Evolutionary conservation across 2,888 invertebrate species (phyloP), one percentile per base, ranked within the genome.

Genomic region (Ophion ventricosus): DNA sequence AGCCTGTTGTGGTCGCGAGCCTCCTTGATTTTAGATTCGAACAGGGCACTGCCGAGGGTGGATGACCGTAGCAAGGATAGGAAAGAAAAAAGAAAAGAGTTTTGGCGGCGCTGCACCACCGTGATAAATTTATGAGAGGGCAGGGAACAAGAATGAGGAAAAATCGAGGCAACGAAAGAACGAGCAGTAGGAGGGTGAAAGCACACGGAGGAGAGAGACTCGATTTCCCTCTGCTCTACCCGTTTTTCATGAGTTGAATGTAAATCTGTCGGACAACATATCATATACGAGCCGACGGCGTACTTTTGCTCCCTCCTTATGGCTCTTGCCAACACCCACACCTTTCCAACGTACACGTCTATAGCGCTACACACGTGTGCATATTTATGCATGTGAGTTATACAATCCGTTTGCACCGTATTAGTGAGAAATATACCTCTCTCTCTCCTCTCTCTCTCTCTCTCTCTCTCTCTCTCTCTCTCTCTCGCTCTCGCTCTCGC

Each of bases 181-280:
- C 25, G 61, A 73, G 61, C 35, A 88, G 88, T 87, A 88, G 57
- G 61, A 63, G 35, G 57, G 77, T n/a, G 57, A 74, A 29, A 57
- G 49, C 56, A 76, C 56, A 76, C 20, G 73, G 49, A 70, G 83
- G 80, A 73, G 84, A 73, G 84, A 56, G 86, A 88, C 88, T 88
- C 89, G 90, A 89, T 90, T 88, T 90, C 90, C 88, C 86, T 83
- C 84, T 82, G 73, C 86, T 87, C 87, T 84, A 54, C 81, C 86
- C 86, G 86, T 87, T 89, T 88, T 87, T 85, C 87, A 87, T 87
- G 90, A 89, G 89, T 89, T 84, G 88, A 87, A 91, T 91, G 91
- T 91, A 91, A 91, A 91, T 91, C 91, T 91, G 89, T 91, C 88
- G 88, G 91, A 89, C 91, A 91, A 91, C 91, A 91, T 91, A 91